Evolutionary conservation across 2,797 vertebrate species (phyloP), one percentile per base, ranked within the genome.

Genomic region (Semaprochilodus insignis): DNA sequence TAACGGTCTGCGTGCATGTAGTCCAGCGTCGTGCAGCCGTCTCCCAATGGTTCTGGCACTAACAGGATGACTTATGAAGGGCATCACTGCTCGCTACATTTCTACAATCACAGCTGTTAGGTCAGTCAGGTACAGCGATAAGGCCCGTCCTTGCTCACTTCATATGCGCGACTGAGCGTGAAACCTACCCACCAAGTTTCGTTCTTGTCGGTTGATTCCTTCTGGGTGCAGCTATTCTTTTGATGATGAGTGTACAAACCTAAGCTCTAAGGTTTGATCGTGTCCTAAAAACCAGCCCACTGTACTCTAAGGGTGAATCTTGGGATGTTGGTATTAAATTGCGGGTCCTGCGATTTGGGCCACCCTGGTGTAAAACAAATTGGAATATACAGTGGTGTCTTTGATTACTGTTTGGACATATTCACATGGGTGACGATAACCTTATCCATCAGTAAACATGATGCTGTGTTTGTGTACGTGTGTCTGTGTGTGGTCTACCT

Each of bases 401-500:
- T 25, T 77, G 44, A 25, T 73, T 59, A 13, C 23, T 48, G 16
- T 44, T 54, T 15, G 6, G 7, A 15, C 13, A 10, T 63, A 1
- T 72, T 13, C 11, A n/a, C 14, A 36, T 25, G 57, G 23, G 21
- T 71, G 63, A 52, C 8, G n/a, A 14, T 52, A 1, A n/a, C 19
- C 19, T 51, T 44, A 57, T 57, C 65, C 13, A 78, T 60, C 77
- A 67, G 59, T 84, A 69, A 78, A 78, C 74, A 19, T 80, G 81
- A 67, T 88, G 82, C 90, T 77, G 76, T 23, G 36, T 74, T 31
- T 81, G 40, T 92, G 57, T 87, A 74, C 85, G 54, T 83, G 25
- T 81, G 62, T 70, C 25, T 85, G 0, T 82, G 15, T 71, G 19
- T 82, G 40, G 72, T 21, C 34, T 27, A 21, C 63, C 19, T n/a